Evolutionary conservation across 2,797 vertebrate species (phyloP).

Genomic region (Platyrinchus mystaceus): DNA sequence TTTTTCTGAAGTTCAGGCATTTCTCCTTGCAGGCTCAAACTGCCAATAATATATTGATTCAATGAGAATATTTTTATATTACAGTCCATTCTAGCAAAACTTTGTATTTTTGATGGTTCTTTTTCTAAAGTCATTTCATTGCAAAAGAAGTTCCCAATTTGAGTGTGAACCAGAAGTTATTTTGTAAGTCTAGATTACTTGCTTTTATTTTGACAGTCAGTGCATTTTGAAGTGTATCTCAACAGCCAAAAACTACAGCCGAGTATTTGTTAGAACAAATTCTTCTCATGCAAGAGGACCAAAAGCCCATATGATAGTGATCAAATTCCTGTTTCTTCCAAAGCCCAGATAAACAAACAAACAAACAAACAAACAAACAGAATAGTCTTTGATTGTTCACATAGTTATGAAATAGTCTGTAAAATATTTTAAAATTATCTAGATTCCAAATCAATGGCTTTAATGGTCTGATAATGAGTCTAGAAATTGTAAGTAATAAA

Average conservation of each 20-base stretch:
- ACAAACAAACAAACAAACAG: conserved; percentile 14
- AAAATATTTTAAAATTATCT: neutral
- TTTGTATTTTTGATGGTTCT: neutral
- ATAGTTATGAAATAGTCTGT: neutral
- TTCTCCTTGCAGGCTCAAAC: neutral
- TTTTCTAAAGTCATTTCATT: neutral
- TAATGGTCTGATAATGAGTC: neutral
- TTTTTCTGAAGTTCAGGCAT: neutral
- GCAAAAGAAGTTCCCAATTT: neutral
- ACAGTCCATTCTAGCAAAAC: neutral
- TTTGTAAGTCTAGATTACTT: neutral
- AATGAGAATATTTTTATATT: neutral
- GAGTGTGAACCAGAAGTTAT: neutral
- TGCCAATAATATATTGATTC: neutral
- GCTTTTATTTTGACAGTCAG: neutral
- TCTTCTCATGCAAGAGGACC: neutral
- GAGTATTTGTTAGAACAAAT: conserved; percentile 25
- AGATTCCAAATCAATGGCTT: neutral
- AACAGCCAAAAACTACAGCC: conserved; percentile 28
- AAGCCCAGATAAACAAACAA: conserved; percentile 19
- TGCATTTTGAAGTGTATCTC: neutral
- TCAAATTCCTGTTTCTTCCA: neutral
- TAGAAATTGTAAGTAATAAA: neutral
- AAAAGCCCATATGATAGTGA: neutral
- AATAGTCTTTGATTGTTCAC: neutral